Base-by-base conservation (phyloP, 1,140 invertebrate genomes). In the Belonocnema kinseyi region DNA sequence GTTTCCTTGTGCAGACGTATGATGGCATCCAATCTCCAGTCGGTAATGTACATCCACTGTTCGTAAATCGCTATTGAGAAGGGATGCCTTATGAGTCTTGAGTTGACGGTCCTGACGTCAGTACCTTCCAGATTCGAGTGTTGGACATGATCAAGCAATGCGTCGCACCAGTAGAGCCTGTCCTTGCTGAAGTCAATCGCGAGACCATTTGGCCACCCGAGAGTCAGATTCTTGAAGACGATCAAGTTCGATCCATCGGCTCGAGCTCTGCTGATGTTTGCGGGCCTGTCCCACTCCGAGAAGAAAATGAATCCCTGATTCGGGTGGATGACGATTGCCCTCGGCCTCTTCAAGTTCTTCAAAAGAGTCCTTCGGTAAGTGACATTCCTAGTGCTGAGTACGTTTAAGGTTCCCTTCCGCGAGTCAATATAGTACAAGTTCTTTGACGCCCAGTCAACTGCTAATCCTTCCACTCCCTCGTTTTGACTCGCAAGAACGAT, bases 391-490 rank as follows among this genome's bases (percentile, higher is more conserved):
- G 97, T 97, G 26, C 96, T 97, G 0, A 99, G 91, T 0, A 99
- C 98, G 85, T 99, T 99, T 0, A 99, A 90, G 0, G 98, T 98
- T 80, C 98, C 98, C 91, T 98, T 98, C 12, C 97, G 94, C 11
- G 97, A 99, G 87, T 99, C 98, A 70, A 99, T 99, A 90, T 99
- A 99, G 90, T 99, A 99, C 0, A 99, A 92, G 89, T 99, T 99
- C 87, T 99, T 98, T 0, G 98, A 96, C 0, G 96, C 96, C 98
- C 98, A 99, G 88, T 99, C 99, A 0, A 99, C 96, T 1, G 98
- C 97, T 52, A 99, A 92, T 6, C 98, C 98, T 93, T 99, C 98
- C 0, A 99, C 98, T 0, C 97, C 97, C 92, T 99, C 98, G 86
- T 99, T 99, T 88, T 99, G 98, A 17, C 97, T 98, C 12, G 98